Base-by-base conservation (phyloP, 2,888 invertebrate species). In the Monoplex corrugatus region DNA sequence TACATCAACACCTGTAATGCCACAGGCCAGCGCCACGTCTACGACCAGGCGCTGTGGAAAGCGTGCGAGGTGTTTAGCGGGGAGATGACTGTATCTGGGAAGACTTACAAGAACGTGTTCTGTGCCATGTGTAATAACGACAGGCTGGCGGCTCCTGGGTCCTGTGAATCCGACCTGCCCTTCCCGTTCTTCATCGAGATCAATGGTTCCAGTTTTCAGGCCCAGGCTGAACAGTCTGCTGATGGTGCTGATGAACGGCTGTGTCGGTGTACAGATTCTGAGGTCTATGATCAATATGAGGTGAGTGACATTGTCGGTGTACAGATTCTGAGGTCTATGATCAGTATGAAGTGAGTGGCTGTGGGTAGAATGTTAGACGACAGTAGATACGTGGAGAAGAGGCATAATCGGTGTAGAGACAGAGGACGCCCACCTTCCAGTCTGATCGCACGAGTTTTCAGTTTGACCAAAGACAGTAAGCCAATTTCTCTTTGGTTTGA, bases 1-100 rank as follows among this genome's bases (percentile, higher is more conserved):
- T 84, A 84, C 86, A 68, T 86, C 86, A 32, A 72, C 86, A n/a
- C 68, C n/a, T 86, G 86, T 32, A 86, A 86, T 68, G 86, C 32
- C 43, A 86, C 86, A 10, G 86, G 86, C 1, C 38, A 16, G 43
- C 86, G 86, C 28, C 57, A 50, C 38, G 2, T 2, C 57, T 43
- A 43, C 38, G 86, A 86, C 86, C n/a, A 68, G 43, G 38, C 68
- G n/a, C 63, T 86, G 86, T 86, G 86, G 86, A 68, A 13, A 57
- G 86, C 86, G 35, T 86, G 86, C 43, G 23, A 35, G 84, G 23
- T 38, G 84, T 84, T 84, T 57, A 80, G 50, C 57, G 35, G 80
- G 16, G 43, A 2, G 45, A 72, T 44, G 45, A 84, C 50, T 6
- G 19, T 57, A 23, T 32, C 16, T 0, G 84, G 57, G 23, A 32